A percentile compares a stretch with the other conserved stretches of the same genome.
These are phyloP conservation scores for Blastobasis adustella DNA, from an alignment of 2,888 invertebrate genomes.

Conservation along the genomic window DNA sequence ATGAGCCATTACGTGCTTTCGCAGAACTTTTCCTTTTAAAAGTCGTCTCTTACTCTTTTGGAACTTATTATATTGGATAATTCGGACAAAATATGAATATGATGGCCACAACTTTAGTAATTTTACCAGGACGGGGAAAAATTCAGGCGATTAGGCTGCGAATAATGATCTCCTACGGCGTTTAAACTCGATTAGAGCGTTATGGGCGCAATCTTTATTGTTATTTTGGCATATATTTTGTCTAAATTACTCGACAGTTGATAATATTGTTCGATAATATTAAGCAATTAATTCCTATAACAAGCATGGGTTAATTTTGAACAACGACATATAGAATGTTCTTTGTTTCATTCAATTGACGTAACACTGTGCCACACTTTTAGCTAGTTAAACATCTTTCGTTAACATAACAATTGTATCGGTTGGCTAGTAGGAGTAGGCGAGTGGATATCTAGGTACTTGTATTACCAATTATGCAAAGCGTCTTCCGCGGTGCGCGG, in stretches of 20 bases:
- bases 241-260: too few species aligned
- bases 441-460: constrained; percentile 33
- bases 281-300: too few species aligned
- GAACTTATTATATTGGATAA: constrained; percentile 72
- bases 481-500: constrained; percentile 62
- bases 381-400: constrained; percentile 1
- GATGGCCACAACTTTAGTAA: constrained; percentile 64
- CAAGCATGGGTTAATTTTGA: too few species aligned
- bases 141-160: constrained; percentile 52
- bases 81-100: constrained; percentile 67
- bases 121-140: constrained; percentile 52
- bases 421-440: too few species aligned
- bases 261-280: too few species aligned
- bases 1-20: constrained; percentile 73
- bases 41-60: constrained; percentile 69
- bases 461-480: constrained; percentile 73
- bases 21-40: constrained; percentile 72
- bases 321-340: too few species aligned
- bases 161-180: constrained; percentile 52
- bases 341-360: too few species aligned
- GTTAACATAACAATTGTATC: constrained; percentile 24
- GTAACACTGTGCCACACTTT: not conserved
- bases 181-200: constrained; percentile 37
- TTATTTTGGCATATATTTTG: not conserved
- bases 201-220: constrained; percentile 26